Conservation (phyloP, 1,140 invertebrate species). For the Cryptotermes secundus region DNA sequence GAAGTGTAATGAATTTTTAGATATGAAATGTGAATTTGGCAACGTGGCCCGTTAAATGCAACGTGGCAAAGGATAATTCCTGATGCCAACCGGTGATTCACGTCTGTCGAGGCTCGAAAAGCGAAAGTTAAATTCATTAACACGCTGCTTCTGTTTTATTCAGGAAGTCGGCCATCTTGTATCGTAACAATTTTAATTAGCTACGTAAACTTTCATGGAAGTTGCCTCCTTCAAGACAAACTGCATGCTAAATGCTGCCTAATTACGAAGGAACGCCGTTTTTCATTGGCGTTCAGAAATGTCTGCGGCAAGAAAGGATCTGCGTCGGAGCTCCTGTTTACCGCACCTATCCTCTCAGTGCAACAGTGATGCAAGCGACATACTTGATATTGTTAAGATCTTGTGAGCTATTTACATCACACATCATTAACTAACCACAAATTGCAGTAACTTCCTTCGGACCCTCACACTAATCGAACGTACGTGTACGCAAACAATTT, state of each 20-base stretch:
- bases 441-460: no score
- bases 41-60: no score
- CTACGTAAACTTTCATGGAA: neutral
- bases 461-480: no score
- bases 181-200: neutral
- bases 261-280: constrained; percentile 2
- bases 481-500: no score
- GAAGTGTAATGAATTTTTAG: no score
- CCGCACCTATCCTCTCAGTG: neutral
- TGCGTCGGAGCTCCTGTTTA: neutral
- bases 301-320: neutral
- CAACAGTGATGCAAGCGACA: neutral
- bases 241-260: neutral
- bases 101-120: neutral
- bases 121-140: neutral
- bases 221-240: neutral
- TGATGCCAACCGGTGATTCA: neutral
- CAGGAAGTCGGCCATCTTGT: neutral
- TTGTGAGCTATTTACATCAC: no score
- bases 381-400: no score
- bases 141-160: neutral
- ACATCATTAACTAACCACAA: no score
- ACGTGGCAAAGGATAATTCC: neutral
- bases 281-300: neutral
- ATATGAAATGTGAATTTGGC: no score